phyloP scores from a whole-genome alignment of 2,888 invertebrate species.

The Campoletis raptor region DNA sequence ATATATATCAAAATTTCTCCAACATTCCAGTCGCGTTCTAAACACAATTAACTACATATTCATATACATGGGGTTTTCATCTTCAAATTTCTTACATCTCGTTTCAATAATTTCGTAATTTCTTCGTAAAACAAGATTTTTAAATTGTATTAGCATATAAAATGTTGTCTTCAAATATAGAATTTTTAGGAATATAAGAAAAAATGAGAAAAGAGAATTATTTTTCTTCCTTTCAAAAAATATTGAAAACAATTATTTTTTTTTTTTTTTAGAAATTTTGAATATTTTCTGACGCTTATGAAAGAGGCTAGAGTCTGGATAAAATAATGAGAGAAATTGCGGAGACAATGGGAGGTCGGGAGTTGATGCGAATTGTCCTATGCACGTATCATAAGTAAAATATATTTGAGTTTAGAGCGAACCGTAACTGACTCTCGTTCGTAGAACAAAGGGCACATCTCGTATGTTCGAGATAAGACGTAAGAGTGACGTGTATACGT shows the following conservation, averaged over 20 bases:
- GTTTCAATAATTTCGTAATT: background rate
- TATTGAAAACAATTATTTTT: background rate
- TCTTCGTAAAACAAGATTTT: background rate
- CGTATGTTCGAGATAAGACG: constrained; percentile 63
- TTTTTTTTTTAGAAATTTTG: background rate
- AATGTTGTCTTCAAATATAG: background rate
- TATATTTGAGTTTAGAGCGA: constrained; percentile 34
- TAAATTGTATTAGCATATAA: background rate
- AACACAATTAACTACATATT: constrained; percentile 20
- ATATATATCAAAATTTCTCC: constrained; percentile 17
- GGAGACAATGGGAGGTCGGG: background rate
- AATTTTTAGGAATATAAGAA: background rate
- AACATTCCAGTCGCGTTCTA: constrained; percentile 51
- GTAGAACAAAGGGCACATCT: constrained; percentile 66
- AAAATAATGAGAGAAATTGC: background rate
- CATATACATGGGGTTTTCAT: background rate
- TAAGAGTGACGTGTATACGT: constrained; percentile 65
- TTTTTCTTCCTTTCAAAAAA: background rate
- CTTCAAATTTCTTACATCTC: background rate
- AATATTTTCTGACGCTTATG: background rate
- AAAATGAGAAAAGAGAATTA: background rate
- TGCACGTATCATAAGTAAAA: constrained; percentile 5
- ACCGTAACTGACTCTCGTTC: constrained; percentile 53
- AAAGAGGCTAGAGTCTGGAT: background rate
- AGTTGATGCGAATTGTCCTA: constrained; percentile 18